Conservation (phyloP, 2,888 invertebrate genomes). For the Unio delphinus region DNA sequence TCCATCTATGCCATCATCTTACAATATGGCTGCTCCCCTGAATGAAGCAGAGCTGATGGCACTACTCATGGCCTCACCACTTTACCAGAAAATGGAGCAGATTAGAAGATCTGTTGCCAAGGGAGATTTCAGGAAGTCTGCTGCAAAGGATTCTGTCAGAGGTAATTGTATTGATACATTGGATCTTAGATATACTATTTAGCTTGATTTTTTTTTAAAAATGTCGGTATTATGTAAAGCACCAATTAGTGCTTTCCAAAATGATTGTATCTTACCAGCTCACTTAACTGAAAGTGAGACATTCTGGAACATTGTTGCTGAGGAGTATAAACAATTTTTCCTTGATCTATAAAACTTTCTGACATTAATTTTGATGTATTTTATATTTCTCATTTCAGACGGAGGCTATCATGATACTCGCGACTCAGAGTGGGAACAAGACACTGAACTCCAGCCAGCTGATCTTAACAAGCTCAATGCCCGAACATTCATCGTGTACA, state of each 20-base stretch:
- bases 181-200: no score
- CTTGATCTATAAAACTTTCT: no score
- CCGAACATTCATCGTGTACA: conserved; percentile 67
- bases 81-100: conserved; percentile 68
- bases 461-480: conserved; percentile 66
- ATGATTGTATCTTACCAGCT: no score
- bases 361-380: no score
- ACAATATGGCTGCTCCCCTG: conserved; percentile 63
- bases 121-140: conserved; percentile 27
- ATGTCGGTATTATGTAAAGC: no score
- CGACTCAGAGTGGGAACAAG: conserved; percentile 63
- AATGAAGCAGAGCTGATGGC: conserved; percentile 65
- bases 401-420: conserved; percentile 59
- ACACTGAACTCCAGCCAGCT: conserved; percentile 61
- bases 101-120: conserved; percentile 61
- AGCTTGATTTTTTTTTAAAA: no score
- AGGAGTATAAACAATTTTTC: no score
- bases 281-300: no score
- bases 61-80: conserved; percentile 66
- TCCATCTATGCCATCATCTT: conserved; percentile 46
- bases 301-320: no score
- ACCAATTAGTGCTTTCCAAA: no score
- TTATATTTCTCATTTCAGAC: conserved; percentile 32
- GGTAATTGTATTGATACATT: no score
- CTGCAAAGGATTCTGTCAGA: no score